A percentile compares a stretch with the other conserved stretches of the same genome.
Evolutionary conservation across 2,888 invertebrate species (phyloP).

Genomic region (Tachystola acroxantha): DNA sequence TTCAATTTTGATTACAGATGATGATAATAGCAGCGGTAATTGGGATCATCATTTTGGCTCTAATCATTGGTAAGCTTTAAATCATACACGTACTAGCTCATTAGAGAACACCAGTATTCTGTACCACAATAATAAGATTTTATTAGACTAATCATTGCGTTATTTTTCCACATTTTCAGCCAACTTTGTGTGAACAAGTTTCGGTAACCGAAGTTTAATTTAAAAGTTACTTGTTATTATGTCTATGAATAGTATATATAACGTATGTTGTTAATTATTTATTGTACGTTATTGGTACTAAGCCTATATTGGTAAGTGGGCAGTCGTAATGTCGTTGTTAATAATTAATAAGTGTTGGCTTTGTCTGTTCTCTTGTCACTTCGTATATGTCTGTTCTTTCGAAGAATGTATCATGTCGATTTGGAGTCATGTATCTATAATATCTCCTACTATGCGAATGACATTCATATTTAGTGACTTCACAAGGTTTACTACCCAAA

Average conservation of each 20-base stretch:
- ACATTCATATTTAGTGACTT: conserved; percentile 35
- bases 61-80: conserved; percentile 89
- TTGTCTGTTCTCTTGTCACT: conserved; percentile 59
- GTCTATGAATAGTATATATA: conserved; percentile 47
- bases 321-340: conserved; percentile 49
- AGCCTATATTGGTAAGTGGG: conserved; percentile 67
- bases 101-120: conserved; percentile 8
- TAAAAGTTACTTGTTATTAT: conserved; percentile 64
- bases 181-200: conserved; percentile 75
- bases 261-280: conserved; percentile 55
- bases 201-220: conserved; percentile 67
- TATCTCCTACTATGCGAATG: conserved; percentile 29
- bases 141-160: conserved; percentile 57
- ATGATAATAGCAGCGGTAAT: conserved; percentile 95
- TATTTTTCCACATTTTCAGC: conserved; percentile 70
- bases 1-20: conserved; percentile 77
- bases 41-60: conserved; percentile 88
- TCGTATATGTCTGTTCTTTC: conserved; percentile 43
- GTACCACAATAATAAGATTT: conserved; percentile 29
- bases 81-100: neutral
- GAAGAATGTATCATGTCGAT: conserved; percentile 38
- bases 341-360: conserved; percentile 59
- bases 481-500: no score
- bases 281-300: conserved; percentile 39
- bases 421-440: conserved; percentile 27